These are phyloP conservation scores for Chlamydotis undulata DNA, from an alignment of 2,113 vertebrate species.

Conservation along the genomic window DNA sequence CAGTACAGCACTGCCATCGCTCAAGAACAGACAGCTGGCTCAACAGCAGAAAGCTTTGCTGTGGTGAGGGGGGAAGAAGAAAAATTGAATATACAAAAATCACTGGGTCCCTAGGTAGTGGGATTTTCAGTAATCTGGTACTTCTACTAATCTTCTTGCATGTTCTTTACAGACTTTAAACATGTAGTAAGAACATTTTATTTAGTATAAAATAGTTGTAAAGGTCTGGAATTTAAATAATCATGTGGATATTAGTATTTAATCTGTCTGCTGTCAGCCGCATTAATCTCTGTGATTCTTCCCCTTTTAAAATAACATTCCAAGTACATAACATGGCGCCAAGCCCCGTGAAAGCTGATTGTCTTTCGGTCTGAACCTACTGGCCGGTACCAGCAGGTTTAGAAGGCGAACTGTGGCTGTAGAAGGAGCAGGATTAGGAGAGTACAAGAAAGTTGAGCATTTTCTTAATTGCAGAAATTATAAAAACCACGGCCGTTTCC, in stretches of 20 bases:
- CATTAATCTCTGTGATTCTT: conserved; percentile 20
- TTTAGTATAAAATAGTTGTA: conserved; percentile 31
- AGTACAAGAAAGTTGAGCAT: neutral
- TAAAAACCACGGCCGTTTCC: neutral
- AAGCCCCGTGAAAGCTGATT: neutral
- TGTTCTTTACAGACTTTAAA: conserved; percentile 35
- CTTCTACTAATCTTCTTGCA: conserved; percentile 59
- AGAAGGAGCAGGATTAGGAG: neutral
- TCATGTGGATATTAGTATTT: conserved; percentile 51
- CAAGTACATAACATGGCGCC: neutral
- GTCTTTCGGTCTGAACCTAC: neutral
- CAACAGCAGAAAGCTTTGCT: neutral
- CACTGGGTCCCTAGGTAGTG: conserved; percentile 24
- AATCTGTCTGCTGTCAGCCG: conserved; percentile 43
- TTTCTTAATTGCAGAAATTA: neutral
- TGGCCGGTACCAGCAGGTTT: neutral
- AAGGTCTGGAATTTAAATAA: conserved; percentile 57
- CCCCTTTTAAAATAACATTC: neutral
- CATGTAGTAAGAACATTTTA: conserved; percentile 37
- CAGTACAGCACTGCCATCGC: neutral
- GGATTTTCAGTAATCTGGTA: conserved; percentile 63
- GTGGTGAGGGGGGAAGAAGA: neutral
- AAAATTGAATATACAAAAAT: neutral
- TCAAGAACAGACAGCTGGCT: neutral
- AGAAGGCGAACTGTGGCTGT: neutral